These are phyloP conservation scores for Cladorhizidae sp. DNA, from an alignment of 37 sponge, comb jelly and placozoan species.

Conservation along the genomic window DNA sequence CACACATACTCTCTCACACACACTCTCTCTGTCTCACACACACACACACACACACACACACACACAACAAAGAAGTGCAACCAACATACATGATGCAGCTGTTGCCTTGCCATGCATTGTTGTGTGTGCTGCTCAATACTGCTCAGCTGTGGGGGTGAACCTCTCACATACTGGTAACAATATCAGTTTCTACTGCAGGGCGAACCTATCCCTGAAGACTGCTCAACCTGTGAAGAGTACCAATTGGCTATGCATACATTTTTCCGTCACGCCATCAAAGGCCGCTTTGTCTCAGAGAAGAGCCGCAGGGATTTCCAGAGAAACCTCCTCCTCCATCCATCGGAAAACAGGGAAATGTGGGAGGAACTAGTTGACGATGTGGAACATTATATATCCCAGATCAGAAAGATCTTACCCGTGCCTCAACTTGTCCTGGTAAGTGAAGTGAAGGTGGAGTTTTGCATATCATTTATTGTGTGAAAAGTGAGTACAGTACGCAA, in stretches of 20 bases:
- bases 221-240: not conserved
- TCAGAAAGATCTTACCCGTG: constrained; percentile 4
- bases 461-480: too few relatives aligned
- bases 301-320: not conserved
- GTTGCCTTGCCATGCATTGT: not conserved
- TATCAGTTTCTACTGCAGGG: not conserved
- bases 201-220: not conserved
- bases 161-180: not conserved
- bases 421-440: constrained; percentile 1
- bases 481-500: too few relatives aligned
- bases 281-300: not conserved
- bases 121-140: not conserved
- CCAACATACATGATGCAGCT: not conserved
- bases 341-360: not conserved
- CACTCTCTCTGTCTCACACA: constrained; percentile 21
- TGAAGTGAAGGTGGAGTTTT: too few relatives aligned
- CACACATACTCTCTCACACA: constrained; percentile 27
- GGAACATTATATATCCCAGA: not conserved
- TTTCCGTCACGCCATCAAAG: not conserved
- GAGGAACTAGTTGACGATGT: not conserved
- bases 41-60: not conserved
- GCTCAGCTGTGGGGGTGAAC: not conserved
- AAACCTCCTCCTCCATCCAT: not conserved
- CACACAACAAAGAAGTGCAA: too few relatives aligned
- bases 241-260: not conserved